Percentiles rank a stretch among this genome's conserved stretches.
Evolutionary conservation across 2,797 vertebrate species (phyloP).

Genomic region (Pangasius sanitwongsei): DNA sequence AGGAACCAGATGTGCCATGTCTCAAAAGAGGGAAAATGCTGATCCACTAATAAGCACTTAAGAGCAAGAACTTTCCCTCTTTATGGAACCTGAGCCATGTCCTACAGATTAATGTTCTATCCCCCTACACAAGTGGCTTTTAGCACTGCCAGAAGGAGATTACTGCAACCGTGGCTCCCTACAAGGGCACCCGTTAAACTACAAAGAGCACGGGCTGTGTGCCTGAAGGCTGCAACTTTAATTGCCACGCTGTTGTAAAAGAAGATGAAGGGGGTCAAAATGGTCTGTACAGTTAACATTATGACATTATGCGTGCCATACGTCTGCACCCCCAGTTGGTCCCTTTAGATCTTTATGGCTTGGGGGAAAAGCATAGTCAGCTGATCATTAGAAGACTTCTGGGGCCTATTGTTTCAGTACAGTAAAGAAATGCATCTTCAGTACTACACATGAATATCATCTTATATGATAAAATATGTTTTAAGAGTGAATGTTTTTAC

Average conservation of each 20-base stretch:
- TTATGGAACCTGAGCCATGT: conserved; percentile 58
- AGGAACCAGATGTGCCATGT: conserved; percentile 69
- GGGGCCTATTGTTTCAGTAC: conserved; percentile 36
- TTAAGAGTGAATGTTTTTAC: neutral
- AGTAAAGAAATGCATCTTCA: conserved; percentile 20
- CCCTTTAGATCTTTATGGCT: conserved; percentile 67
- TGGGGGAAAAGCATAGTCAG: conserved; percentile 60
- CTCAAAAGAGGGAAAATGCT: conserved; percentile 64
- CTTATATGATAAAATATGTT: neutral
- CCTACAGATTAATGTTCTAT: conserved; percentile 60
- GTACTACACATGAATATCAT: neutral
- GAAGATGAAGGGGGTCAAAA: conserved; percentile 50
- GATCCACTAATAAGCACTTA: conserved; percentile 64
- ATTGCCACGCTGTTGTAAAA: conserved; percentile 60
- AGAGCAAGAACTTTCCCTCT: conserved; percentile 62
- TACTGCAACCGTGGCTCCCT: conserved; percentile 59
- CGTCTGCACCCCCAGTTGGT: conserved; percentile 54
- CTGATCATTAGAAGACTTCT: conserved; percentile 55
- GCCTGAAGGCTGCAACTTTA: conserved; percentile 53
- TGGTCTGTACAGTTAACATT: conserved; percentile 50
- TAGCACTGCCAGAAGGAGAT: conserved; percentile 56
- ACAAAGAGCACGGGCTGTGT: conserved; percentile 69
- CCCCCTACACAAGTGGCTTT: conserved; percentile 59
- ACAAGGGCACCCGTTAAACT: conserved; percentile 74
- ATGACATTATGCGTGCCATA: conserved; percentile 52